These are phyloP conservation scores for Poecilia velifera DNA, from an alignment of 2,797 vertebrate species.

Conservation along the genomic window DNA sequence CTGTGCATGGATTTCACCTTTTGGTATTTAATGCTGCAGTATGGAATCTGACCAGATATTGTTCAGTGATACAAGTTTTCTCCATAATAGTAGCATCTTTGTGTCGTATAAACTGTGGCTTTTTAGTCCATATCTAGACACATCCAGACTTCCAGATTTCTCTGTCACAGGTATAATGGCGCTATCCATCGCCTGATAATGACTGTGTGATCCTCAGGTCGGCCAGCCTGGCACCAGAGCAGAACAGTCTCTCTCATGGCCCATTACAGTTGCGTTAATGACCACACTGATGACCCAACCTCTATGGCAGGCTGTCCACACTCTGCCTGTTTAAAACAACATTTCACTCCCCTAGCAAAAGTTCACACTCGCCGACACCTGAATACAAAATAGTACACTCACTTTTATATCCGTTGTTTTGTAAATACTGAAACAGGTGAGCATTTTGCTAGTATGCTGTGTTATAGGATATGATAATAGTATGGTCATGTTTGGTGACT, in stretches of 20 bases:
- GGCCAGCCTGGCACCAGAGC: constrained; percentile 64
- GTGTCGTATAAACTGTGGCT: background rate
- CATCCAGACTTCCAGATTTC: constrained; percentile 55
- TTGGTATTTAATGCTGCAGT: background rate
- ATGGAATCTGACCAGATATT: background rate
- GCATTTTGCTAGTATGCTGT: background rate
- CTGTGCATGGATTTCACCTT: background rate
- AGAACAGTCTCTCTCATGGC: constrained; percentile 78
- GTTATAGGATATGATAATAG: background rate
- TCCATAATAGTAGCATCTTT: constrained; percentile 13
- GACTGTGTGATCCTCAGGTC: constrained; percentile 69
- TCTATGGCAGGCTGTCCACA: constrained; percentile 60
- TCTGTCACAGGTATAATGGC: constrained; percentile 78
- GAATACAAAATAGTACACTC: constrained; percentile 23
- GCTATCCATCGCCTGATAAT: constrained; percentile 70
- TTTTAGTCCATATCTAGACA: constrained; percentile 43
- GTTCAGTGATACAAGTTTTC: background rate
- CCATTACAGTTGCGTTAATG: constrained; percentile 82
- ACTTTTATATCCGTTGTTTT: background rate
- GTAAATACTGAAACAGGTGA: background rate
- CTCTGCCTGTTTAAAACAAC: constrained; percentile 70
- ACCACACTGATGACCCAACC: constrained; percentile 75
- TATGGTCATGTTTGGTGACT: background rate
- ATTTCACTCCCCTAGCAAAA: constrained; percentile 40
- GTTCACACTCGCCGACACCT: constrained; percentile 25